Conservation (phyloP, 2,113 vertebrate genomes). For the Gasterosteus nipponicus region DNA sequence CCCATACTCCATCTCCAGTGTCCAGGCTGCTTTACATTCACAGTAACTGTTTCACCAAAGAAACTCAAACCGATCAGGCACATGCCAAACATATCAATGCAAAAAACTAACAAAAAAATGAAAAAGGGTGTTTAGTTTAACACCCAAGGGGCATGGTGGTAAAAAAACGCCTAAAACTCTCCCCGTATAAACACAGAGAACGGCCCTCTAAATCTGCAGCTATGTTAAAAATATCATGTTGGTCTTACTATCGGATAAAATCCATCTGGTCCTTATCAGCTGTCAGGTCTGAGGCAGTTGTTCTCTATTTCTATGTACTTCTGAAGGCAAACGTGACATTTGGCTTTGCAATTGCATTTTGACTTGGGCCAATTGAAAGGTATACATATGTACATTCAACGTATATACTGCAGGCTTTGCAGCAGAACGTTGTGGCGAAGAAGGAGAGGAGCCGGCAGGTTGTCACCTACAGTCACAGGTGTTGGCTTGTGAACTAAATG, state of each 20-base stretch:
- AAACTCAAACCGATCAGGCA: constrained; percentile 21
- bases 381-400: neutral
- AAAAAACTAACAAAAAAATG: neutral
- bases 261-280: neutral
- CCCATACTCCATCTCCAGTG: constrained; percentile 31
- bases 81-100: constrained; percentile 25
- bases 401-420: neutral
- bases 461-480: neutral
- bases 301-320: neutral
- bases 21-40: constrained; percentile 9
- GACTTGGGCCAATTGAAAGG: neutral
- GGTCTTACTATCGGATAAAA: neutral
- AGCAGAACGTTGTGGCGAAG: neutral
- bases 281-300: neutral
- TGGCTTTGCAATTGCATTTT: neutral
- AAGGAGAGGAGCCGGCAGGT: neutral
- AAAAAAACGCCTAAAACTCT: neutral
- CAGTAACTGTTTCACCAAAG: neutral
- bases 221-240: neutral
- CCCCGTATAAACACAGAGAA: neutral
- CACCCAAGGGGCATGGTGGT: neutral
- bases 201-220: neutral
- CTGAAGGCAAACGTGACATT: neutral
- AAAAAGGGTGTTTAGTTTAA: constrained; percentile 2
- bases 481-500: neutral